Conservation (phyloP, 2,888 invertebrate genomes). For the Orthosia gothica region DNA sequence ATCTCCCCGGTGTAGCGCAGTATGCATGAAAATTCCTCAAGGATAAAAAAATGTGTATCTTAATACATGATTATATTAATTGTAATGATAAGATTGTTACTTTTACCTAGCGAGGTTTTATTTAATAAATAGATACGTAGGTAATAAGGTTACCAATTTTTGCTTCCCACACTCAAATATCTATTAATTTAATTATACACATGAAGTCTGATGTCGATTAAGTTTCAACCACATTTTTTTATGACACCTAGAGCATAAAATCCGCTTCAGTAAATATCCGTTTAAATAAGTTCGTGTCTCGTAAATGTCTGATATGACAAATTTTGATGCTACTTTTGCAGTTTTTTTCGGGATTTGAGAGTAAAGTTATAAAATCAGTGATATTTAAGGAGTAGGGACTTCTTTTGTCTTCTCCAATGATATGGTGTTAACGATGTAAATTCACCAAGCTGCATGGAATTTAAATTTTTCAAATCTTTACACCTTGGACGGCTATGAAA, state of each 20-base stretch:
- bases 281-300: slow-evolving; percentile 26
- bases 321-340: slow-evolving; percentile 25
- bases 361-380: neutral
- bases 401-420: neutral
- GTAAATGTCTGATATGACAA: slow-evolving; percentile 36
- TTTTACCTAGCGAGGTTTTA: too few species aligned
- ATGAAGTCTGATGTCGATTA: slow-evolving; percentile 13
- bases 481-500: neutral
- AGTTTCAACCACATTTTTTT: slow-evolving; percentile 35
- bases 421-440: neutral
- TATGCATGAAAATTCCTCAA: too few species aligned
- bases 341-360: slow-evolving; percentile 9
- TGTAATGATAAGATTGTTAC: too few species aligned
- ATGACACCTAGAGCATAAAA: slow-evolving; percentile 32
- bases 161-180: neutral
- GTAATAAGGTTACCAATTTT: neutral
- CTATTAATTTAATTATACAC: neutral
- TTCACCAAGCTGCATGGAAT: too few species aligned
- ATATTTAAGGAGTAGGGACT: neutral
- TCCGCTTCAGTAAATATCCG: slow-evolving; percentile 17
- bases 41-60: too few species aligned
- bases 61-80: neutral
- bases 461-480: neutral
- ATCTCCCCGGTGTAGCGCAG: too few species aligned
- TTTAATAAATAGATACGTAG: neutral